Evolutionary conservation across 2,888 invertebrate species (phyloP).

Genomic region (Blastobasis lacticolella): DNA sequence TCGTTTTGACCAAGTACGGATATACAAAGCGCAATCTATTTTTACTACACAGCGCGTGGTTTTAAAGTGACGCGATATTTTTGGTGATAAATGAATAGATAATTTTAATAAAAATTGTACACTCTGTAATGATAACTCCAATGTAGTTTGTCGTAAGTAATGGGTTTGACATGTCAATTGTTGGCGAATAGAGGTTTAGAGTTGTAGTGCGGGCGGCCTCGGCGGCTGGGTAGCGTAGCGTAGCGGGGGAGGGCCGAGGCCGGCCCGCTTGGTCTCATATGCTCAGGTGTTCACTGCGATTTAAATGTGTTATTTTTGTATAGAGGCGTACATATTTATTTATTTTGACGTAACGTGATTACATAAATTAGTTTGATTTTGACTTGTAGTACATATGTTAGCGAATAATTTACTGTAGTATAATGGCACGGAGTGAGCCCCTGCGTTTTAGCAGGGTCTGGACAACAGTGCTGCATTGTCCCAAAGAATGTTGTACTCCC

Average conservation of each 20-base stretch:
- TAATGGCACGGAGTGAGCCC: conserved; percentile 59
- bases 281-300: conserved; percentile 66
- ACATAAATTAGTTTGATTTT: conserved; percentile 46
- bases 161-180: conserved; percentile 30
- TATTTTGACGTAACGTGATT: conserved; percentile 55
- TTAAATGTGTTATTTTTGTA: conserved; percentile 68
- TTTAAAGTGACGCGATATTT: conserved; percentile 49
- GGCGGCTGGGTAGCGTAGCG: conserved; percentile 13
- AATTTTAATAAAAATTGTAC: too few species aligned
- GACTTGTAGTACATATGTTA: conserved; percentile 51
- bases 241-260: conserved; percentile 12
- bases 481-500: conserved; percentile 67
- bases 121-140: too few species aligned
- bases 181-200: conserved; percentile 27
- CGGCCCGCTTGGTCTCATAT: conserved; percentile 39
- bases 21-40: conserved; percentile 42
- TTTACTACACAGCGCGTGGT: conserved; percentile 47
- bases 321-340: conserved; percentile 65
- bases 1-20: conserved; percentile 39
- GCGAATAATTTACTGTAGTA: conserved; percentile 58
- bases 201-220: conserved; percentile 14
- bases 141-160: too few species aligned
- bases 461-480: conserved; percentile 62
- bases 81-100: conserved; percentile 31
- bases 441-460: conserved; percentile 68